Evolutionary conservation across 2,888 invertebrate species (phyloP).

Genomic region (Sycophila texana): DNA sequence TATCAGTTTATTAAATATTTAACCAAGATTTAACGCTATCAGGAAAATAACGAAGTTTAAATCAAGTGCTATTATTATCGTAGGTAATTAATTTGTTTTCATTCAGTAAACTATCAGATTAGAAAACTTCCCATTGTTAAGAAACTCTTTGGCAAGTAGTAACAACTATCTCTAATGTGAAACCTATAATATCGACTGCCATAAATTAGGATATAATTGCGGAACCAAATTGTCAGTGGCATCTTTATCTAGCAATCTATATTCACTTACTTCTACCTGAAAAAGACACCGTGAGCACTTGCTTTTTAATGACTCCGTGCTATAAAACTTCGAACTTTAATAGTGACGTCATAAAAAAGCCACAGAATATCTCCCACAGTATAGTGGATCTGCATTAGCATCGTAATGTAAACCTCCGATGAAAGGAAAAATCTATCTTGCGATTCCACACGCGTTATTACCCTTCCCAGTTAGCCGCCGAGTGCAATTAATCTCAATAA

Average conservation of each 20-base stretch:
- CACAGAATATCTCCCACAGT: not conserved
- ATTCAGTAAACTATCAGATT: too few species aligned
- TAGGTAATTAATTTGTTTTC: too few species aligned
- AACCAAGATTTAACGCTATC: too few species aligned
- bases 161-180: conserved; percentile 1
- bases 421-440: not conserved
- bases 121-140: not conserved
- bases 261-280: not conserved
- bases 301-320: too few species aligned
- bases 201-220: not conserved
- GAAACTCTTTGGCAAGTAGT: not conserved
- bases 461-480: too few species aligned
- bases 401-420: not conserved
- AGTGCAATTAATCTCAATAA: conserved; percentile 14
- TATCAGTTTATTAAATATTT: too few species aligned
- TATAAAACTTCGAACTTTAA: too few species aligned
- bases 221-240: not conserved
- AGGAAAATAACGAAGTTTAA: too few species aligned
- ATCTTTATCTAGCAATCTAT: not conserved
- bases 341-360: not conserved
- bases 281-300: not conserved
- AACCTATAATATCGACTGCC: conserved; percentile 9
- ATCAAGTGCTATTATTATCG: too few species aligned
- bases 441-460: not conserved
- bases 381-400: not conserved